phyloP scores from a whole-genome alignment of 1,140 invertebrate species.

The Drosophila funebris region DNA sequence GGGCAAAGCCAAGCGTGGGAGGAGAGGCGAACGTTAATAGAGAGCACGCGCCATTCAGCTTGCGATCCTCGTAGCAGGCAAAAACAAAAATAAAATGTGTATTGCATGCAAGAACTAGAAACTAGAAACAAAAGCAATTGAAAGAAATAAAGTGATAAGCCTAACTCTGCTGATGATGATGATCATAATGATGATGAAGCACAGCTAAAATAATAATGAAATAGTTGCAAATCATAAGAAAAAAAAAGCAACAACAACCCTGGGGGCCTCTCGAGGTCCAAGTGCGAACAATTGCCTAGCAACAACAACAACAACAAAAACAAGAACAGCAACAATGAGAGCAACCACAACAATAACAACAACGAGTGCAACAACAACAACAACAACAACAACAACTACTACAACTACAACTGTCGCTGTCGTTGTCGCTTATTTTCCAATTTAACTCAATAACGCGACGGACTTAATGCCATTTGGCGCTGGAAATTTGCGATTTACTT shows the following conservation, averaged over 20 bases:
- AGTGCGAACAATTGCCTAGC: slow-evolving; percentile 71
- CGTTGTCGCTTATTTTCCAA: slow-evolving; percentile 81
- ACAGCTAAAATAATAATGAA: slow-evolving; percentile 41
- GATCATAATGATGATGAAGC: slow-evolving; percentile 3
- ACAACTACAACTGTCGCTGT: slow-evolving; percentile 64
- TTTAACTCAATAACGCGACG: slow-evolving; percentile 79
- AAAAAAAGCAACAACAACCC: slow-evolving; percentile 1
- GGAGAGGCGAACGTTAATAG: neutral
- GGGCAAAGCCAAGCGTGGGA: neutral
- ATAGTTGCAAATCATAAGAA: slow-evolving; percentile 39
- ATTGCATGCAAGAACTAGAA: neutral
- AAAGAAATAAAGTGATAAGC: neutral
- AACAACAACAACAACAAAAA: slow-evolving; percentile 4
- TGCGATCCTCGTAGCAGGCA: slow-evolving; percentile 8
- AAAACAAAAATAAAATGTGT: neutral
- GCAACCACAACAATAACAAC: slow-evolving; percentile 40
- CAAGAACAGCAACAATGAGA: slow-evolving; percentile 30
- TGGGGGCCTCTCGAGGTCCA: slow-evolving; percentile 30
- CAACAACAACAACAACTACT: slow-evolving; percentile 32
- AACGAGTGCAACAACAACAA: slow-evolving; percentile 5
- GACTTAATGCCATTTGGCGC: slow-evolving; percentile 79
- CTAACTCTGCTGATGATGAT: slow-evolving; percentile 16
- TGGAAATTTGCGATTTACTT: slow-evolving; percentile 80
- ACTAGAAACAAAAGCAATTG: neutral
- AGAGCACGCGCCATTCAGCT: neutral